These are phyloP conservation scores for Lepidurus apus DNA, from an alignment of 1,140 invertebrate genomes.

Conservation along the genomic window DNA sequence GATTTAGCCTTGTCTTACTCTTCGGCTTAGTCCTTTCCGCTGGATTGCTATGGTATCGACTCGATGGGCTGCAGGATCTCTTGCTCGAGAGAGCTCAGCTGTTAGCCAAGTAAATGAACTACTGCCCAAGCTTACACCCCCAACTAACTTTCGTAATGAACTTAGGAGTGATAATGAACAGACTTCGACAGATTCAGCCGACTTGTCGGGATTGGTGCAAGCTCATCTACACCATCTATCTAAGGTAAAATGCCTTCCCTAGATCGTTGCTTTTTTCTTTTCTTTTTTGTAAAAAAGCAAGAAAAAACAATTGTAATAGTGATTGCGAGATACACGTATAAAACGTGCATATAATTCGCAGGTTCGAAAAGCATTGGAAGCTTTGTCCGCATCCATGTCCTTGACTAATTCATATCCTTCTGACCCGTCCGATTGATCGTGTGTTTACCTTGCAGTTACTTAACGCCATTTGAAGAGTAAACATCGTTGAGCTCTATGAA, in stretches of 20 bases:
- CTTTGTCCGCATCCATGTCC: neutral
- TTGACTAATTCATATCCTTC: constrained; percentile 6
- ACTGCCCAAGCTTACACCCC: neutral
- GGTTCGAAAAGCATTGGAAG: constrained; percentile 8
- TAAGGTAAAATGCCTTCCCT: neutral
- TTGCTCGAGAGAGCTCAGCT: constrained; percentile 39
- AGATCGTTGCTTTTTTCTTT: neutral
- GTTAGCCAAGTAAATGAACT: constrained; percentile 36
- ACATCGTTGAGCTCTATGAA: too few relatives aligned
- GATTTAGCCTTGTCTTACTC: constrained; percentile 46
- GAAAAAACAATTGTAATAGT: too few relatives aligned
- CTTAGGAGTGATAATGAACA: neutral
- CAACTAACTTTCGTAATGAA: neutral
- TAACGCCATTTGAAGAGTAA: neutral
- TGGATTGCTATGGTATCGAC: constrained; percentile 47
- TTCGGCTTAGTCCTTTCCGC: constrained; percentile 48
- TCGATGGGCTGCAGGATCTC: constrained; percentile 47
- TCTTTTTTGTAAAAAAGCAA: neutral
- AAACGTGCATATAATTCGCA: neutral
- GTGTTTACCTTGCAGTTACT: neutral
- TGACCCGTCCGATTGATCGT: neutral
- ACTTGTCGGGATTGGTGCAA: constrained; percentile 5
- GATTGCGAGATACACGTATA: neutral
- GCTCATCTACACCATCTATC: constrained; percentile 4
- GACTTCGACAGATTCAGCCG: neutral